phyloP scores from a whole-genome alignment of 2,113 vertebrate genomes.

The Danionella cerebrum region DNA sequence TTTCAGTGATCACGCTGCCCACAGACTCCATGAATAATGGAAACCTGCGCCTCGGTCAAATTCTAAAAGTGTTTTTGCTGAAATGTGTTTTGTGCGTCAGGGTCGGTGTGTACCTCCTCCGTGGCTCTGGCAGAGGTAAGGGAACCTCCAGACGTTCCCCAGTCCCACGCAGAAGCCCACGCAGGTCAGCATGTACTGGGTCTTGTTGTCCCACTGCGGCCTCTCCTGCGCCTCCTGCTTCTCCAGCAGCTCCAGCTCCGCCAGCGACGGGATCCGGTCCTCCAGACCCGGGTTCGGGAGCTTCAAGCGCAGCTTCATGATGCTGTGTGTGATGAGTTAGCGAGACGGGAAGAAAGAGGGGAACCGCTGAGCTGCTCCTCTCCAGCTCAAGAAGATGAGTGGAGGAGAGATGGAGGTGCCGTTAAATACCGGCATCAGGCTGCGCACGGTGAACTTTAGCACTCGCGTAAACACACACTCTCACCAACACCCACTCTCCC shows the following conservation, averaged over 20 bases:
- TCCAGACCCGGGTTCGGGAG: slow-evolving; percentile 78
- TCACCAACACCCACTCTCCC: background rate
- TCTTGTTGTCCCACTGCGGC: slow-evolving; percentile 84
- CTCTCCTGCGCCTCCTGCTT: slow-evolving; percentile 61
- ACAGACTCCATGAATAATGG: too few relatives aligned
- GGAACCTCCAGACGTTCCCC: slow-evolving; percentile 84
- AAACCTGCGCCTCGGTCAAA: too few relatives aligned
- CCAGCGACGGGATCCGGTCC: slow-evolving; percentile 63
- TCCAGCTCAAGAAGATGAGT: too few relatives aligned
- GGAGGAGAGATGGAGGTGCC: background rate
- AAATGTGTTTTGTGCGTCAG: background rate
- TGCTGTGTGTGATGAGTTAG: too few relatives aligned
- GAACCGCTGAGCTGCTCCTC: too few relatives aligned
- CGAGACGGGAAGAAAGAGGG: too few relatives aligned
- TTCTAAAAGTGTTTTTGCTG: too few relatives aligned
- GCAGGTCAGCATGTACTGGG: slow-evolving; percentile 82
- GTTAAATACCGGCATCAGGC: background rate
- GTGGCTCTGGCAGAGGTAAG: slow-evolving; percentile 81
- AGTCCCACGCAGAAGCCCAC: slow-evolving; percentile 85
- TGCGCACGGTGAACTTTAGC: slow-evolving; percentile 13
- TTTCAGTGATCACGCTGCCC: too few relatives aligned
- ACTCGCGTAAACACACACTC: background rate
- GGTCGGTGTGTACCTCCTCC: slow-evolving; percentile 70
- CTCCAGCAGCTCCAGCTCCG: slow-evolving; percentile 64
- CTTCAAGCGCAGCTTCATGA: slow-evolving; percentile 63